These are phyloP conservation scores for Solenodon paradoxus DNA, from an alignment of 2,113 vertebrate species.

Conservation along the genomic window DNA sequence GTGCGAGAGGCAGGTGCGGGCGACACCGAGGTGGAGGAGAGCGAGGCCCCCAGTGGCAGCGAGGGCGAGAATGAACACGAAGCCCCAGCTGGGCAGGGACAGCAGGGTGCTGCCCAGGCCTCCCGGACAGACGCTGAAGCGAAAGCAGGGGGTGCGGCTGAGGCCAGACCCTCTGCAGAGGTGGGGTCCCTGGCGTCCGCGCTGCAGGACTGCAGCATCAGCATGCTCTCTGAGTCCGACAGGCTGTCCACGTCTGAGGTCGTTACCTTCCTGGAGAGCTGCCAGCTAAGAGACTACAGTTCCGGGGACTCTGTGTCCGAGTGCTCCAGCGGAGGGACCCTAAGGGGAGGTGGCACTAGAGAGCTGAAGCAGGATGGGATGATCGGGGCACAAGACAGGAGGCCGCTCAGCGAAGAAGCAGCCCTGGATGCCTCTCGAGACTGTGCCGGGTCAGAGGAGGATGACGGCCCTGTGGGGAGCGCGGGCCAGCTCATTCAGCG, in stretches of 20 bases:
- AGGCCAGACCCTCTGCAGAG: neutral
- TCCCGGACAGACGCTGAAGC: neutral
- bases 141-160: accelerated
- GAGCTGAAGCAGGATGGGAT: neutral
- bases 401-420: slow-evolving; percentile 15
- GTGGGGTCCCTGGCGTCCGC: slow-evolving; percentile 45
- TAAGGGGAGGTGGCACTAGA: neutral
- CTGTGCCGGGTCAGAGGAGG: slow-evolving; percentile 64
- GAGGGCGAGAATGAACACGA: slow-evolving; percentile 60
- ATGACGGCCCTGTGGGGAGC: neutral
- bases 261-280: slow-evolving; percentile 51
- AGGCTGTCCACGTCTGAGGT: slow-evolving; percentile 32
- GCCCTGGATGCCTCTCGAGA: neutral
- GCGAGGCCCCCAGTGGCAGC: slow-evolving; percentile 31
- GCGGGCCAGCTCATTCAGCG: neutral
- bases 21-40: slow-evolving; percentile 10
- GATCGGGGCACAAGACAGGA: neutral
- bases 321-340: slow-evolving; percentile 39
- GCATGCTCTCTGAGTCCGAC: neutral
- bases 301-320: slow-evolving; percentile 59
- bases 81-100: neutral
- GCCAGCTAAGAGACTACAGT: slow-evolving; percentile 45
- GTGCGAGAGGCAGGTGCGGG: neutral
- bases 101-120: neutral
- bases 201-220: slow-evolving; percentile 35